A percentile compares a stretch with the other conserved stretches of the same genome.
Evolutionary conservation across 2,113 vertebrate genomes (phyloP).

Genomic region (Argyrosomus japonicus): DNA sequence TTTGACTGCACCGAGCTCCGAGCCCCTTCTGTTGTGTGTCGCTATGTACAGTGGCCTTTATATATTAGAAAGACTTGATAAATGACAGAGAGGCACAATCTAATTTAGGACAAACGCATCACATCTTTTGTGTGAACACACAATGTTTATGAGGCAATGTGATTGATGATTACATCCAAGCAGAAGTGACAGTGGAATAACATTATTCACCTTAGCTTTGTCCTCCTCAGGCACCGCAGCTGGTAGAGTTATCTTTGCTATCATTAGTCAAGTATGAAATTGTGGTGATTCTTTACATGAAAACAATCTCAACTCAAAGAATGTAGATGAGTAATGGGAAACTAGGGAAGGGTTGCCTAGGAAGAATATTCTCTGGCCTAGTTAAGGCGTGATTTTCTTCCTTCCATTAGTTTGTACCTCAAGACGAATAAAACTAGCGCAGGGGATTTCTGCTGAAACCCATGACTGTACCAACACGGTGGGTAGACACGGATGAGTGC

Average conservation of each 20-base stretch:
- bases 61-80: constrained; percentile 69
- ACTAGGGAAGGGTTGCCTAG: background rate
- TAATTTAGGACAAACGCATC: constrained; percentile 76
- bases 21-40: constrained; percentile 35
- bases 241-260: constrained; percentile 54
- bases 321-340: constrained; percentile 52
- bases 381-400: constrained; percentile 40
- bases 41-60: constrained; percentile 44
- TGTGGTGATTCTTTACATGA: constrained; percentile 56
- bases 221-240: constrained; percentile 54
- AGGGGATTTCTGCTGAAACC: constrained; percentile 31
- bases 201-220: constrained; percentile 76
- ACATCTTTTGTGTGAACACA: constrained; percentile 73
- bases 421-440: constrained; percentile 47
- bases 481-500: constrained; percentile 31
- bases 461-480: constrained; percentile 9
- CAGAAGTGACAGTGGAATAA: constrained; percentile 76
- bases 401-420: constrained; percentile 49
- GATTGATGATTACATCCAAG: constrained; percentile 76
- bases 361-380: constrained; percentile 63
- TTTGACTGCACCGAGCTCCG: background rate
- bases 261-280: constrained; percentile 72
- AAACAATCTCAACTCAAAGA: constrained; percentile 55
- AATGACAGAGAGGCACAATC: constrained; percentile 72
- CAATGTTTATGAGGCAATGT: constrained; percentile 74